These are phyloP conservation scores for Linurgus olivaceus DNA, from an alignment of 2,797 vertebrate genomes.

Conservation along the genomic window DNA sequence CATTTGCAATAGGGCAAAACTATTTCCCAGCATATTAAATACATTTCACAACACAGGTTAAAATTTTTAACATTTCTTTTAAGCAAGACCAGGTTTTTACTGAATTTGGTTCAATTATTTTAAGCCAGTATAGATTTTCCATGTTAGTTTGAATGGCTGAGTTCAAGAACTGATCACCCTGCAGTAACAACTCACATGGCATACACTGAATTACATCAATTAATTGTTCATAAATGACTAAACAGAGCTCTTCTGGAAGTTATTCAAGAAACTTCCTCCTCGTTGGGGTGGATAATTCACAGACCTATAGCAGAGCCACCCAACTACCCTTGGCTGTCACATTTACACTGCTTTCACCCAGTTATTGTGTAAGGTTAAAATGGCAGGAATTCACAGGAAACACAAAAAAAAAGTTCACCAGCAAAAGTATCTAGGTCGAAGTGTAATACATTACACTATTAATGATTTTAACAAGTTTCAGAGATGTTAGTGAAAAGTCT, in stretches of 20 bases:
- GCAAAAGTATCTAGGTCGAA: not conserved
- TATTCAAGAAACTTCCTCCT: not conserved
- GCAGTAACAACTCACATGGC: not conserved
- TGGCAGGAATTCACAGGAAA: not conserved
- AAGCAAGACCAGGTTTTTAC: not conserved
- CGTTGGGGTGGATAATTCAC: not conserved
- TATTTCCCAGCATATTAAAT: not conserved
- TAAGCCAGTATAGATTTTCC: not conserved
- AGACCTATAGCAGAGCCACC: not conserved
- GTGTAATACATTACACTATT: not conserved
- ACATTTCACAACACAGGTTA: not conserved
- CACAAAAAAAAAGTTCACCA: not conserved
- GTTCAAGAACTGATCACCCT: not conserved
- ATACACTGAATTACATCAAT: not conserved
- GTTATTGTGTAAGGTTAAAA: not conserved
- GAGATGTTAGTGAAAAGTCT: not conserved
- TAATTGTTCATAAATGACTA: not conserved
- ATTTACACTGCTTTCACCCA: not conserved
- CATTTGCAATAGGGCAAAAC: not conserved
- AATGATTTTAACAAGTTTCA: not conserved
- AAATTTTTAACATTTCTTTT: not conserved
- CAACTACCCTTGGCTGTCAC: not conserved
- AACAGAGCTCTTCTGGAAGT: not conserved
- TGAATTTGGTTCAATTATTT: not conserved
- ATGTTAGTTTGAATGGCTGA: not conserved